These are phyloP conservation scores for Drosophila parthenogenetica DNA, from an alignment of 2,888 invertebrate species.

Conservation along the genomic window DNA sequence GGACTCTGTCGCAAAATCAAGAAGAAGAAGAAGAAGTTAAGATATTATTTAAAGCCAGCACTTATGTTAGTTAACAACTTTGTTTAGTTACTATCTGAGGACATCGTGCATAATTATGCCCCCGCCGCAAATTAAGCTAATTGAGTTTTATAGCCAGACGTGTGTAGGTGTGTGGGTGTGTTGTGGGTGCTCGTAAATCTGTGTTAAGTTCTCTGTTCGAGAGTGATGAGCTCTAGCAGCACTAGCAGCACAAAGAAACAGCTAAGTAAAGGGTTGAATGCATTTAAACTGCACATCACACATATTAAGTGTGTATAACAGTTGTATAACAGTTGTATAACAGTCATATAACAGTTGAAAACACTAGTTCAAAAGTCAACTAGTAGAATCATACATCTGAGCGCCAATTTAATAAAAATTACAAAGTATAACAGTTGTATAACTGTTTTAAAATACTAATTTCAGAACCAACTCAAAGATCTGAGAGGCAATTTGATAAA, in stretches of 20 bases:
- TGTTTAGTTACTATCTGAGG: conserved; percentile 14
- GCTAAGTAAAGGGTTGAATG: not conserved
- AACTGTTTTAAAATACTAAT: not conserved
- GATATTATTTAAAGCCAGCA: conserved; percentile 4
- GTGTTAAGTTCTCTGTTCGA: conserved; percentile 34
- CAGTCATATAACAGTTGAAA: not conserved
- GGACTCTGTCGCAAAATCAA: conserved; percentile 84
- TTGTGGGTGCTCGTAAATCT: conserved; percentile 44
- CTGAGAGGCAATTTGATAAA: not conserved
- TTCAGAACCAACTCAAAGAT: not conserved
- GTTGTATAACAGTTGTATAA: conserved; percentile 2
- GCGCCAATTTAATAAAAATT: not conserved
- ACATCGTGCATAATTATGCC: conserved; percentile 11
- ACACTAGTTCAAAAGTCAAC: not conserved
- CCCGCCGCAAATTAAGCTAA: conserved; percentile 64
- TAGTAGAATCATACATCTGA: not conserved
- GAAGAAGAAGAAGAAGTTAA: not conserved
- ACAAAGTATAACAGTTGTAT: too few relatives aligned
- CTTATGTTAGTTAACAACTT: conserved; percentile 16
- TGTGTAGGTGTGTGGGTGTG: conserved; percentile 32
- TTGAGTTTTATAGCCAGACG: conserved; percentile 60
- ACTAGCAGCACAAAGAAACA: not conserved
- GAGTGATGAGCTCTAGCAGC: conserved; percentile 4
- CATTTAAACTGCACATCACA: not conserved
- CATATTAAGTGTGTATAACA: conserved; percentile 11